phyloP scores from a whole-genome alignment of 2,797 vertebrate genomes.

The Amblyraja radiata region DNA sequence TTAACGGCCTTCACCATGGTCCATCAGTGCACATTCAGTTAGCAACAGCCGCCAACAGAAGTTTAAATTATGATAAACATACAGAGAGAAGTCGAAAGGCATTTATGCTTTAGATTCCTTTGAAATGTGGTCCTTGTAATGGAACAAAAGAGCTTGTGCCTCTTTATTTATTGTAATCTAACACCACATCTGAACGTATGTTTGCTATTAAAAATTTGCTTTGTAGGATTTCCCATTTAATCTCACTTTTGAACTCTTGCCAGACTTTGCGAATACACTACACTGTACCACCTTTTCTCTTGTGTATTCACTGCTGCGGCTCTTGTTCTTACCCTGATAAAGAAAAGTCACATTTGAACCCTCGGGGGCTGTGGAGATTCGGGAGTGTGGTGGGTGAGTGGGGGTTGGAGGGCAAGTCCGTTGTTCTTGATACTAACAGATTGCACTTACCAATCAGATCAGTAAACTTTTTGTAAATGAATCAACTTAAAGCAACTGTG shows the following conservation, averaged over 20 bases:
- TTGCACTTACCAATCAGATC: neutral
- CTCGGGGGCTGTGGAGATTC: neutral
- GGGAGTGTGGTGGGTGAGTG: no score
- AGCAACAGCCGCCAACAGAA: neutral
- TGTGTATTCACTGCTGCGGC: slow-evolving; percentile 3
- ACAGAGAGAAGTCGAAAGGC: neutral
- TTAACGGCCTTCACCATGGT: no score
- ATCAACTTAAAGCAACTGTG: neutral
- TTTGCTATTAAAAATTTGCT: slow-evolving; percentile 38
- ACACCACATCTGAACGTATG: slow-evolving; percentile 37
- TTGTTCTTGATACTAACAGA: neutral
- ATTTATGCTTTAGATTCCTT: neutral
- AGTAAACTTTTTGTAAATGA: neutral
- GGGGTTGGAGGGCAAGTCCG: neutral
- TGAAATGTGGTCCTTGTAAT: slow-evolving; percentile 27
- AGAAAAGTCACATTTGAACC: neutral
- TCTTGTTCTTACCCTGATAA: slow-evolving; percentile 13
- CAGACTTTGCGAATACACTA: neutral
- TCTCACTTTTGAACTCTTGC: slow-evolving; percentile 32
- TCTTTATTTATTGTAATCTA: slow-evolving; percentile 35
- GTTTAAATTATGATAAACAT: neutral
- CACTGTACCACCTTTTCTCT: slow-evolving; percentile 17
- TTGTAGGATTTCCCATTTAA: slow-evolving; percentile 37
- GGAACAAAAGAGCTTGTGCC: slow-evolving; percentile 17
- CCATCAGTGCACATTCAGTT: neutral